These are phyloP conservation scores for Cynaeus angustus DNA, from an alignment of 2,888 invertebrate genomes.

Conservation along the genomic window DNA sequence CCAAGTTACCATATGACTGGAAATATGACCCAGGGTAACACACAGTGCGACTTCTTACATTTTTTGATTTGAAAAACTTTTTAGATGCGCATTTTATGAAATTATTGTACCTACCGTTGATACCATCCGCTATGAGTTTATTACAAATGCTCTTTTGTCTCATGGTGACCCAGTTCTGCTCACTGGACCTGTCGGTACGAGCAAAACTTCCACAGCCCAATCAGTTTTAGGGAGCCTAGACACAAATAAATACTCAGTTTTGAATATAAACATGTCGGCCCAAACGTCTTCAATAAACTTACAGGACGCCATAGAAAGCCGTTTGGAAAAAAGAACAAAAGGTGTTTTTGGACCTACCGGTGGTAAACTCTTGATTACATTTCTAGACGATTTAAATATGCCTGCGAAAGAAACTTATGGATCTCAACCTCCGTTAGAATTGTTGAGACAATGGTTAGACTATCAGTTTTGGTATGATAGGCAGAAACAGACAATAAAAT, in stretches of 20 bases:
- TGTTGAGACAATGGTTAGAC: slow-evolving; percentile 89
- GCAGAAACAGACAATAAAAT: slow-evolving; percentile 83
- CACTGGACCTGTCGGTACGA: slow-evolving; percentile 91
- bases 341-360: slow-evolving; percentile 87
- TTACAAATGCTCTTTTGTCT: slow-evolving; percentile 79
- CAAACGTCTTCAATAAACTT: slow-evolving; percentile 89
- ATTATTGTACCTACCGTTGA: slow-evolving; percentile 92
- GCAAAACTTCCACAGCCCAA: slow-evolving; percentile 87
- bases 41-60: too few species aligned
- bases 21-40: slow-evolving; percentile 78
- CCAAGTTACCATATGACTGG: slow-evolving; percentile 84
- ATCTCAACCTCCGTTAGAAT: slow-evolving; percentile 90
- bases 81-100: slow-evolving; percentile 86
- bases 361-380: slow-evolving; percentile 88
- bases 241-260: slow-evolving; percentile 75
- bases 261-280: slow-evolving; percentile 91
- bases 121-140: slow-evolving; percentile 86
- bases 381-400: slow-evolving; percentile 96
- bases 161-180: slow-evolving; percentile 83
- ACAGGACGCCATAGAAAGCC: slow-evolving; percentile 88
- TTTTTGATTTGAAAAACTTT: not conserved
- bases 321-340: slow-evolving; percentile 92
- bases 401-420: slow-evolving; percentile 92
- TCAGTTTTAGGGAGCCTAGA: slow-evolving; percentile 79
- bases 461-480: slow-evolving; percentile 94